Base-by-base conservation (phyloP, 2,797 vertebrate genomes). In the Halcyon smyrnensis region DNA sequence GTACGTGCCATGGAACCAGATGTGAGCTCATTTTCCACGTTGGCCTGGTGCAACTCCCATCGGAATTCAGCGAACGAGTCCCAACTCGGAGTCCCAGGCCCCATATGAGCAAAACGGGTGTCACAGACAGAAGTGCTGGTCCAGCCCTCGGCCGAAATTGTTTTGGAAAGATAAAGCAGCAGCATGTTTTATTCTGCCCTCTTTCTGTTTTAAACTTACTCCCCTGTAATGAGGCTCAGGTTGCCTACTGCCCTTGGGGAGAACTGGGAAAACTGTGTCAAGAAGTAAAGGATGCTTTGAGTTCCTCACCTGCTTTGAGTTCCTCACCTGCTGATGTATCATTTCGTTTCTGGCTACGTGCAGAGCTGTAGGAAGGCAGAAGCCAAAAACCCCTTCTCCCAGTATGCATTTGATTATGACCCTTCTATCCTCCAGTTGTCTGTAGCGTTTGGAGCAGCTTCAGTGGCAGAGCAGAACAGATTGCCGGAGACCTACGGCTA, bases 391-490 rank as follows among this genome's bases (percentile, higher is more conserved):
- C 12, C 16, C 11, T 95, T 70, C 64, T 62, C 23, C 37, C 4
- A 25, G 18, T 41, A 20, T 54, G 10, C 9, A 27, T 85, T 93
- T 93, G 67, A 9, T 91, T 41, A 17, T 64, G 45, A 79, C 36
- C 32, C 15, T 32, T 90, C 79, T 39, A 53, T 88, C 41, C 60
- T 83, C 71, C 39, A 73, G 32, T n/a, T 87, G 36, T 76, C 71
- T 60, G 25, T 50, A 53, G 25, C 27, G 45, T 51, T 91, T 36
- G 60, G 64, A 83, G 64, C 34, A 60, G 65, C 79, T 68, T 41
- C 69, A 70, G 45, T 82, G 37, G 32, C 50, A 63, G 60, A 81
- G n/a, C 32, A 87, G 76, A 85, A 80, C 43, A 85, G 70, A n/a
- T 63, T 92, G 43, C 67, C 24, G 67, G 67, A 71, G 70, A 78